Base-by-base conservation (phyloP, 2,113 vertebrate species). In the Picathartes gymnocephalus region DNA sequence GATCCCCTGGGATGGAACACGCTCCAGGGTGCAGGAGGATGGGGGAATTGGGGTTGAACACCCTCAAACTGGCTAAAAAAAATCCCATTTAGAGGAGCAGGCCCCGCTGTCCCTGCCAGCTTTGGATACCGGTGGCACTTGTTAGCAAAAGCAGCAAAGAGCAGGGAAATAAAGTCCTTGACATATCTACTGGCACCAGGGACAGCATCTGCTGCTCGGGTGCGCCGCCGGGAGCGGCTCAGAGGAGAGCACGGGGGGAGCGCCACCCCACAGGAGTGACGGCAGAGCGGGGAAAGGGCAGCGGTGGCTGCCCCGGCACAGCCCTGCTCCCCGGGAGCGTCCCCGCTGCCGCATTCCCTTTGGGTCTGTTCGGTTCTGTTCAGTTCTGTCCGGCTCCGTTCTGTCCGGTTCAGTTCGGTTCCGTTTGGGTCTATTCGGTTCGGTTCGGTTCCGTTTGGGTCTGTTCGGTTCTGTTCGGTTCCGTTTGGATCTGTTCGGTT, bases 401-500 rank as follows among this genome's bases (percentile, higher is more conserved):
- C 21, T 6, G 33, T n/a, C 1, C 15, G 6, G 23, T 5, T 33
- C 11, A 15, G 33, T 47, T 8, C 31, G n/a, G n/a, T n/a, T n/a
- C 11, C 40, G 40, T 10, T 40, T 13, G 40, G 40, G 10, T 13
- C 40, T 13, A 19, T 20, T 10, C 31, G 19, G n/a, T 58, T 22
- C 56, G 15, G 6, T 5, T 24, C 35, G 6, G 14, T 58, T 23
- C n/a, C 9, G 15, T 10, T 35, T n/a, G n/a, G n/a, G n/a, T n/a
- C n/a, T n/a, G n/a, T 16, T 50, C 11, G 14, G 61, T 31, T 0
- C 10, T 7, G 25, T 2, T 23, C 23, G 27, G 45, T 30, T 0
- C 48, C 15, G 15, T 2, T 39, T 13, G 15, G 37, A 8, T 1
- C 35, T 4, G 28, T 13, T 48, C 24, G 3, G 45, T 61, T 0